Conservation (phyloP, 2,113 vertebrate genomes). For the Carollia perspicillata region DNA sequence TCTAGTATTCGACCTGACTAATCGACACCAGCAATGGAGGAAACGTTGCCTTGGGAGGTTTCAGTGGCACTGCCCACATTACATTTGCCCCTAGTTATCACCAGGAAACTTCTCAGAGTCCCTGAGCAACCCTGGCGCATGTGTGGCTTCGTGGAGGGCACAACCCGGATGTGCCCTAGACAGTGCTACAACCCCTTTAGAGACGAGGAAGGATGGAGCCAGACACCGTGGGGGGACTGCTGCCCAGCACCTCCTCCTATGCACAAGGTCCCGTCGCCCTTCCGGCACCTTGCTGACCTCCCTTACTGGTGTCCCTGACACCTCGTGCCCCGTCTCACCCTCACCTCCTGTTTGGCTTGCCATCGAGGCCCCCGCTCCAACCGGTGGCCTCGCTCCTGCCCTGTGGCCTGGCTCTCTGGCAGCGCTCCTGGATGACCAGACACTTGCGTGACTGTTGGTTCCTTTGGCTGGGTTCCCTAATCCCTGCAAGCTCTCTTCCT, state of each 20-base stretch:
- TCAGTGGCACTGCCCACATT: background rate
- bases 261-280: background rate
- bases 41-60: background rate
- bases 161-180: background rate
- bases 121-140: background rate
- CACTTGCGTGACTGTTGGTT: constrained; percentile 36
- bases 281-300: background rate
- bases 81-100: background rate
- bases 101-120: background rate
- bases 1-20: background rate
- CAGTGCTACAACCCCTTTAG: background rate
- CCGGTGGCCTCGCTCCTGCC: background rate
- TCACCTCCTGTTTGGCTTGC: constrained; percentile 52
- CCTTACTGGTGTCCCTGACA: background rate
- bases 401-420: constrained; percentile 4
- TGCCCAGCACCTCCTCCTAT: background rate
- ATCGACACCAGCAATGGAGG: background rate
- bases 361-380: background rate
- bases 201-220: constrained; percentile 49
- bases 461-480: constrained; percentile 53
- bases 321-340: background rate
- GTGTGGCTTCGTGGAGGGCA: background rate
- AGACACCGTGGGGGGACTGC: background rate
- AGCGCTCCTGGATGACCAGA: constrained; percentile 44
- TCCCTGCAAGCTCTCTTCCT: constrained; percentile 45